phyloP scores from a whole-genome alignment of 2,888 invertebrate species.

The Apoderus coryli region DNA sequence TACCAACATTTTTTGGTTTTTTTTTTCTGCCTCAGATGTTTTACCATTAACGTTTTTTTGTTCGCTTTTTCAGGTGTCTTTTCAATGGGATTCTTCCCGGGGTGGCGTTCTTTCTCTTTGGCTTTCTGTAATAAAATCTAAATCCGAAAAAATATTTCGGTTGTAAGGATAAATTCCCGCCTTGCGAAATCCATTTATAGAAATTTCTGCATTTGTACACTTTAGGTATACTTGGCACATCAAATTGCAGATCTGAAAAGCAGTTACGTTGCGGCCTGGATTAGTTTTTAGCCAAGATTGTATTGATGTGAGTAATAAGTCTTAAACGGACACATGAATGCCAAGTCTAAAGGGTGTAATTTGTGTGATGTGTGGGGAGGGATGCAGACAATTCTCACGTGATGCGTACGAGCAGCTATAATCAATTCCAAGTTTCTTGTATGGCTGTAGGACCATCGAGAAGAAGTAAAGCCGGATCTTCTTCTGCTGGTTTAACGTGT shows the following conservation, averaged over 20 bases:
- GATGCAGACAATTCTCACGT: constrained; percentile 4
- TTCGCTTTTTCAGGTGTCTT: too few relatives aligned
- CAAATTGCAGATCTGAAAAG: too few relatives aligned
- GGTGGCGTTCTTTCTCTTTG: too few relatives aligned
- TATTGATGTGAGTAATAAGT: not conserved
- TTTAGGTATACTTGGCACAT: too few relatives aligned
- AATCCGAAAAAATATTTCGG: constrained; percentile 1
- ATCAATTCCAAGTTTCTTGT: too few relatives aligned
- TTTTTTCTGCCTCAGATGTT: too few relatives aligned
- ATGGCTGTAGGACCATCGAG: constrained; percentile 6
- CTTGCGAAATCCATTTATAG: not conserved
- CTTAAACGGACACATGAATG: constrained; percentile 6
- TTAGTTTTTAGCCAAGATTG: constrained; percentile 5
- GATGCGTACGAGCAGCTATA: too few relatives aligned
- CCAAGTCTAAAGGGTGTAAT: constrained; percentile 4
- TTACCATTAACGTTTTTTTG: too few relatives aligned
- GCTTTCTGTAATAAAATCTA: constrained; percentile 1
- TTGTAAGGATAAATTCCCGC: constrained; percentile 4
- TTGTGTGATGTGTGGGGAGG: constrained; percentile 5
- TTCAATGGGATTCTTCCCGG: too few relatives aligned
- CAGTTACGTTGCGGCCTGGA: too few relatives aligned
- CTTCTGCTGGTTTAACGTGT: constrained; percentile 6
- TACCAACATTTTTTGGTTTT: too few relatives aligned
- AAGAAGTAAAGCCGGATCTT: constrained; percentile 5
- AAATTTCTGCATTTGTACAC: too few relatives aligned